A percentile compares a stretch with the other conserved stretches of the same genome.
phyloP scores from a whole-genome alignment of 2,888 invertebrate species.

The Drosophila basisetae region DNA sequence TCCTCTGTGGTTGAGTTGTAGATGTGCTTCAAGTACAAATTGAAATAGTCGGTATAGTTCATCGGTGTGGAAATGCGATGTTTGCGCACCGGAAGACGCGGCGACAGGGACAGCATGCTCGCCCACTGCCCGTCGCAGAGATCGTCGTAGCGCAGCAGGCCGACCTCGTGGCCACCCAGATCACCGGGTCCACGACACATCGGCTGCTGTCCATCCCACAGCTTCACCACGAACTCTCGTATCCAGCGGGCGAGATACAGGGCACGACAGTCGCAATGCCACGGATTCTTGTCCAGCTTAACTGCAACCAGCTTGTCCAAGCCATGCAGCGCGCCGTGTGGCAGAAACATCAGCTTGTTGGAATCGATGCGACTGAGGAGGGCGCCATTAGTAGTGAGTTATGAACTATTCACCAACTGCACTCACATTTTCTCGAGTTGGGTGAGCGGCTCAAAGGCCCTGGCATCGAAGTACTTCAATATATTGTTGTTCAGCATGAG shows the following conservation, averaged over 20 bases:
- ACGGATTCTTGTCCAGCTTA: constrained; percentile 88
- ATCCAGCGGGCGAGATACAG: constrained; percentile 88
- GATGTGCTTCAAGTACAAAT: constrained; percentile 84
- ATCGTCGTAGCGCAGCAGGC: constrained; percentile 87
- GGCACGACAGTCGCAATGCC: constrained; percentile 89
- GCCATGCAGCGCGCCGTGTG: constrained; percentile 87
- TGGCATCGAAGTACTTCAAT: constrained; percentile 85
- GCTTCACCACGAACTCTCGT: constrained; percentile 85
- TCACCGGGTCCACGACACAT: constrained; percentile 87
- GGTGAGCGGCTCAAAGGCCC: constrained; percentile 85
- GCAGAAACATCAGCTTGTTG: constrained; percentile 88
- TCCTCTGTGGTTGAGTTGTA: constrained; percentile 80
- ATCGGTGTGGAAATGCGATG: constrained; percentile 84
- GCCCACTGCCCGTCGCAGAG: constrained; percentile 91
- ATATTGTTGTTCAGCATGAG: constrained; percentile 88
- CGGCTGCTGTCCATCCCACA: constrained; percentile 86
- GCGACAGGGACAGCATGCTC: constrained; percentile 87
- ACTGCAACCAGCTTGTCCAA: constrained; percentile 87
- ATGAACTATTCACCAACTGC: neutral
- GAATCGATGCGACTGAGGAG: constrained; percentile 87
- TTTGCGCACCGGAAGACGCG: constrained; percentile 84
- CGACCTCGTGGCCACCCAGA: constrained; percentile 86
- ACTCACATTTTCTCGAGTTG: constrained; percentile 86
- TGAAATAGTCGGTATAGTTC: constrained; percentile 85
- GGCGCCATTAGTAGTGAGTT: neutral